Conservation (phyloP, 2,888 invertebrate genomes). For the Rhyacophila evoluta region DNA sequence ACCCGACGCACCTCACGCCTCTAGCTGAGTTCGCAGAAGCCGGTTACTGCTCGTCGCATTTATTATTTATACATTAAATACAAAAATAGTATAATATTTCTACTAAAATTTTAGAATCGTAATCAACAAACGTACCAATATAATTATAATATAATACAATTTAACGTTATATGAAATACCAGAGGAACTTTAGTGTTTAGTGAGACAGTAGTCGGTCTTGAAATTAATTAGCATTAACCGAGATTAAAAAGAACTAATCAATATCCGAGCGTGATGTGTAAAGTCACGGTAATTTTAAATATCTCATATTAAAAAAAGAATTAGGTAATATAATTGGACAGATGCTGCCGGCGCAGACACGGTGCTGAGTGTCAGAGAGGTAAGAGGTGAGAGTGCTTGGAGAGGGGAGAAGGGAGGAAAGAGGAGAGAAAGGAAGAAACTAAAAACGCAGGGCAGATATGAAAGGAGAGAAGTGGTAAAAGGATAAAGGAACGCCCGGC, state of each 20-base stretch:
- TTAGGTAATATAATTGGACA: conserved; percentile 55
- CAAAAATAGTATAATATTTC: conserved; percentile 71
- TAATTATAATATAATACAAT: conserved; percentile 59
- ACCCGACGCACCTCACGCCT: neutral
- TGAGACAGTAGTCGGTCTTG: conserved; percentile 50
- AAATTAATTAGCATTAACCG: conserved; percentile 49
- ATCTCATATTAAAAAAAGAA: conserved; percentile 51
- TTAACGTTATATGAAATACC: conserved; percentile 61
- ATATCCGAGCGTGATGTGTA: conserved; percentile 55
- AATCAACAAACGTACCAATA: conserved; percentile 80
- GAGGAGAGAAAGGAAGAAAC: neutral
- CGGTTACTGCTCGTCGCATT: conserved; percentile 37
- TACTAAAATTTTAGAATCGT: conserved; percentile 72
- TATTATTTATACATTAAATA: conserved; percentile 54
- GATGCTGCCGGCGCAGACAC: conserved; percentile 49
- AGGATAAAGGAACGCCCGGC: conserved; percentile 43
- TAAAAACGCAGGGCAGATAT: neutral
- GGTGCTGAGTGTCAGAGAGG: conserved; percentile 26
- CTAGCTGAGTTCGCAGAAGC: conserved; percentile 15
- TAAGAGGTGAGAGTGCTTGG: neutral
- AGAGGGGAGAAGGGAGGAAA: neutral
- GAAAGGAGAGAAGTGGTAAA: neutral
- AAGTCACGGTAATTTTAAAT: conserved; percentile 56
- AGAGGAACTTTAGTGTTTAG: conserved; percentile 49
- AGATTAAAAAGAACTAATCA: conserved; percentile 52